phyloP scores from a whole-genome alignment of 2,888 invertebrate genomes.

The Glaucopsyche alexis region DNA sequence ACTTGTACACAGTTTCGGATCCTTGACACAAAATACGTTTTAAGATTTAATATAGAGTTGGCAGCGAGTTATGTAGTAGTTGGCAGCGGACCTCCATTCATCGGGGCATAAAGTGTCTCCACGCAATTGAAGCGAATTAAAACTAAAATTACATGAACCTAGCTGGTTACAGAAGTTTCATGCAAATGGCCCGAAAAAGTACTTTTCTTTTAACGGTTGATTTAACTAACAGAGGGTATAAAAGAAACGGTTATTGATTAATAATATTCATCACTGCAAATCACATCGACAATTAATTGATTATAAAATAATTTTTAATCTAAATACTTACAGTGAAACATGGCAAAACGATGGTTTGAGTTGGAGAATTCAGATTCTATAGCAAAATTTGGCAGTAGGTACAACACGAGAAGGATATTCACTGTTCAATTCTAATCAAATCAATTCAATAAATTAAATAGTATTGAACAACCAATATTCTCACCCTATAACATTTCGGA shows the following conservation, averaged over 20 bases:
- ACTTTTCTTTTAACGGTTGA: not conserved
- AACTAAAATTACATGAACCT: slow-evolving; percentile 32
- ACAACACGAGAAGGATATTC: not conserved
- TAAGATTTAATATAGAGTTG: slow-evolving; percentile 44
- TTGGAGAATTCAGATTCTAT: too few species aligned
- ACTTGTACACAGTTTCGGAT: slow-evolving; percentile 34
- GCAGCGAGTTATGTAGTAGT: slow-evolving; percentile 42
- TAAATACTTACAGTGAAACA: too few species aligned
- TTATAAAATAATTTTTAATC: too few species aligned
- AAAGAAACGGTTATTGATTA: not conserved
- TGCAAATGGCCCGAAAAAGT: slow-evolving; percentile 7
- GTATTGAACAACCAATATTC: not conserved
- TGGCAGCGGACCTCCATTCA: slow-evolving; percentile 37
- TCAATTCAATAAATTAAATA: not conserved
- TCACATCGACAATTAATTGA: too few species aligned
- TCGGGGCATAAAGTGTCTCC: slow-evolving; percentile 31
- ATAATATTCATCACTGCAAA: too few species aligned
- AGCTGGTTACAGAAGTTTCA: slow-evolving; percentile 18
- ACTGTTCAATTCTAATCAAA: not conserved
- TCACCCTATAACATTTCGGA: not conserved
- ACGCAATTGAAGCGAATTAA: slow-evolving; percentile 36
- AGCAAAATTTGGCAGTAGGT: too few species aligned
- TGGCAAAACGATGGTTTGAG: too few species aligned
- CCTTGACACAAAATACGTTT: slow-evolving; percentile 44
- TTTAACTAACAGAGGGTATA: too few species aligned